Conservation (phyloP, 2,888 invertebrate species). For the Rotaria sp. region DNA sequence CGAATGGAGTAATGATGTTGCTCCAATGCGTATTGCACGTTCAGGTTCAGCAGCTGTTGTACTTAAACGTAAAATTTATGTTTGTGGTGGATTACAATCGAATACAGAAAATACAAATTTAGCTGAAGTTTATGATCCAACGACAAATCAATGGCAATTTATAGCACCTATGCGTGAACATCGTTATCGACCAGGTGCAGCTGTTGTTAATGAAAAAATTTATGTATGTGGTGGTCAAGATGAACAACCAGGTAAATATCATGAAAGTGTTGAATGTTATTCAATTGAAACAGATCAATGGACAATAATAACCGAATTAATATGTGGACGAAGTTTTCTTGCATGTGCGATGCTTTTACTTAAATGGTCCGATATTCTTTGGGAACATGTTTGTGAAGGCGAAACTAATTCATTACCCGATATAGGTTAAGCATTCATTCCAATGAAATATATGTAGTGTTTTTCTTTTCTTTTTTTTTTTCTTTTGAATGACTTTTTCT, state of each 20-base stretch:
- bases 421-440: conserved; percentile 17
- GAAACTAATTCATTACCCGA: background rate
- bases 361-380: background rate
- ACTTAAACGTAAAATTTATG: conserved; percentile 56
- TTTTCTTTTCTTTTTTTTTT: background rate
- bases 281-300: conserved; percentile 54
- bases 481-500: background rate
- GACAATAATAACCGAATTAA: conserved; percentile 57
- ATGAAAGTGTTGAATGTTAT: conserved; percentile 58
- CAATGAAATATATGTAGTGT: background rate
- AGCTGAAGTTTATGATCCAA: conserved; percentile 57
- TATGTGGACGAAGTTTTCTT: conserved; percentile 58
- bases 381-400: background rate
- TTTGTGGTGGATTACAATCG: conserved; percentile 59
- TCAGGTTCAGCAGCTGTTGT: conserved; percentile 59
- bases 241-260: conserved; percentile 54
- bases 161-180: conserved; percentile 56
- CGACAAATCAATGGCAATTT: conserved; percentile 55
- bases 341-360: conserved; percentile 54
- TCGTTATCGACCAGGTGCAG: conserved; percentile 57
- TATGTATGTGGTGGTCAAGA: conserved; percentile 59
- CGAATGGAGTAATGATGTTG: conserved; percentile 56
- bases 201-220: conserved; percentile 56
- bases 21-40: conserved; percentile 57
- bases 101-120: conserved; percentile 59